Evolutionary conservation across 2,888 invertebrate species (phyloP), one percentile per base, ranked within the genome.

Genomic region (Xestia xanthographa): DNA sequence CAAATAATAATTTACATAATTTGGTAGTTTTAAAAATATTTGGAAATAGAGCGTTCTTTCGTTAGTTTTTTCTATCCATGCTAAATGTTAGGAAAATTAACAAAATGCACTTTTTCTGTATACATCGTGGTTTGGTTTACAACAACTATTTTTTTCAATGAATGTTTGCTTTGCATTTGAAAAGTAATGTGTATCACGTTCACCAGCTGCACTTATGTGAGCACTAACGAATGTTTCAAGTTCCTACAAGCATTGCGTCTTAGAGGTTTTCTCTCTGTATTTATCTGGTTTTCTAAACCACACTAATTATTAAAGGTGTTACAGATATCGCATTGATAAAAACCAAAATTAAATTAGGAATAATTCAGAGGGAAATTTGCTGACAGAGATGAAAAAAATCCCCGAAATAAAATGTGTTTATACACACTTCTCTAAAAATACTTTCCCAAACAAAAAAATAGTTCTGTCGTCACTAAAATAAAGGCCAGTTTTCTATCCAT

Each of bases 401-500:
- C 1, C 34, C 34, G 3, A 34, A 34, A 34, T 34, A 34, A 34
- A 34, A 34, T 34, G 34, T 34, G 34, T 2, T 34, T 3, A 34
- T 1, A 34, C 34, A 34, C 34, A 34, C 34, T 34, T 34, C 34
- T 53, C 26, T 43, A 73, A 41, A 79, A 79, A 50, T 58, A 50
- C 8, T 45, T 65, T 50, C 17, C n/a, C 56, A 67, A 67, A 26
- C 50, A 34, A 1, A 50, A 50, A 75, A 67, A 75, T 26, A 81
- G n/a, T 29, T 29, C 11, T 75, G 69, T 56, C n/a, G n/a, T 9
- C 20, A 50, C 34, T 56, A 69, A 60, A 82, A 73, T 26, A 75
- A 76, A 68, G 14, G 22, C 34, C 17, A 76, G 43, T 84, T 81
- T 76, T 83, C 82, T 81, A 73, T 50, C 60, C 50, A 72, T 26